A percentile compares a stretch with the other conserved stretches of the same genome.
Conservation (phyloP, 2,888 invertebrate species). For the Drosophila picticornis region DNA sequence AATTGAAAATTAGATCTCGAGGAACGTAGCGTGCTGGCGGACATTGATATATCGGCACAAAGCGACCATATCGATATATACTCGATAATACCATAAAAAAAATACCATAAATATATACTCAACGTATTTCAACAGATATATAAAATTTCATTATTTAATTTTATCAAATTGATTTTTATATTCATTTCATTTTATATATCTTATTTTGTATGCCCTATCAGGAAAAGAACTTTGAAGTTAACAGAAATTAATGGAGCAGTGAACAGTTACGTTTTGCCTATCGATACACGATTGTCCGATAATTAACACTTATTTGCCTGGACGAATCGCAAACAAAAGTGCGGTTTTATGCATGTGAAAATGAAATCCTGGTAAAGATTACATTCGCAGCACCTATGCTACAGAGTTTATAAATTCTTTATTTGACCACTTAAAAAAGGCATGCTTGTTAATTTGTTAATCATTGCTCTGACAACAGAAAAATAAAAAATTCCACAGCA, state of each 20-base stretch:
- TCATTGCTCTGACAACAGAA: conserved; percentile 79
- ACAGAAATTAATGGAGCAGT: neutral
- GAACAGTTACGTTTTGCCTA: neutral
- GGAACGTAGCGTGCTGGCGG: conserved; percentile 39
- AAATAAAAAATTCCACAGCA: conserved; percentile 83
- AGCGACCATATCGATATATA: conserved; percentile 24
- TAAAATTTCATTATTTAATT: no score
- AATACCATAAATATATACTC: conserved; percentile 17
- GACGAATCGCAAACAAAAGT: neutral
- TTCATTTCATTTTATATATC: neutral
- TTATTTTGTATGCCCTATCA: neutral
- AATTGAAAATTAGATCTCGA: conserved; percentile 8
- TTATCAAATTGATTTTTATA: neutral
- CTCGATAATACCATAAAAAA: conserved; percentile 3
- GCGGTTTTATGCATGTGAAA: conserved; percentile 8
- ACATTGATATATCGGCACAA: conserved; percentile 10
- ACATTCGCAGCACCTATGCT: neutral
- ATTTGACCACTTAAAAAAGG: conserved; percentile 12
- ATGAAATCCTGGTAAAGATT: neutral
- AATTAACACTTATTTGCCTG: neutral
- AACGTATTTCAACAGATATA: neutral
- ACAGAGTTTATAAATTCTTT: conserved; percentile 22
- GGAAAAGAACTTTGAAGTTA: no score
- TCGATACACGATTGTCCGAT: conserved; percentile 16
- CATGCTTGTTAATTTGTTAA: conserved; percentile 36